These are phyloP conservation scores for Hyles vespertilio DNA, from an alignment of 1,140 invertebrate genomes.

Conservation along the genomic window DNA sequence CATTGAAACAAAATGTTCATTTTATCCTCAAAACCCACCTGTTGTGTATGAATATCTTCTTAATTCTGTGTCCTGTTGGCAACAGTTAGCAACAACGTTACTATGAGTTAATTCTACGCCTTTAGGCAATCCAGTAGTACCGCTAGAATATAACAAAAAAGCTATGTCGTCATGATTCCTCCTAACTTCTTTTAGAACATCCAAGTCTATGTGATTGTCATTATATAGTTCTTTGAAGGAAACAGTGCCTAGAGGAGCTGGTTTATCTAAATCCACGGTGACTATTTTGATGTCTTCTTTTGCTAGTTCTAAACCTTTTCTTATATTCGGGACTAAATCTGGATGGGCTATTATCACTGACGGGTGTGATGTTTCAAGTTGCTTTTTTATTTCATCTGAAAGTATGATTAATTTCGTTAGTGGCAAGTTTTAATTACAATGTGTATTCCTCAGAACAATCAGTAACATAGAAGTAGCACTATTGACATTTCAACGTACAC, in stretches of 20 bases:
- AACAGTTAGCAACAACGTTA: slow-evolving; percentile 77
- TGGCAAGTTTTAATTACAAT: too few relatives aligned
- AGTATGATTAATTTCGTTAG: slow-evolving; percentile 18
- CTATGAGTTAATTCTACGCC: slow-evolving; percentile 88
- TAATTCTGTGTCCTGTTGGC: slow-evolving; percentile 67
- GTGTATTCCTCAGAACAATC: too few relatives aligned
- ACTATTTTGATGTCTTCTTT: slow-evolving; percentile 77
- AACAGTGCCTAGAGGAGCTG: slow-evolving; percentile 71
- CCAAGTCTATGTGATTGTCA: slow-evolving; percentile 59
- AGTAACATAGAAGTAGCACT: too few relatives aligned
- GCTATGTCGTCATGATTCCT: slow-evolving; percentile 68
- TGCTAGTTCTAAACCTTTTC: slow-evolving; percentile 63
- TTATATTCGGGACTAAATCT: slow-evolving; percentile 64
- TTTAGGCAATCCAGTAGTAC: slow-evolving; percentile 94
- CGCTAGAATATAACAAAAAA: slow-evolving; percentile 84
- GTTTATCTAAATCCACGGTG: slow-evolving; percentile 53
- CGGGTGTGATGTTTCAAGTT: slow-evolving; percentile 79
- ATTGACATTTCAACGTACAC: too few relatives aligned
- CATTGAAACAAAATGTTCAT: too few relatives aligned
- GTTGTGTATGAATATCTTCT: slow-evolving; percentile 46
- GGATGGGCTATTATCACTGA: slow-evolving; percentile 81
- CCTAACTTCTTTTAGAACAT: slow-evolving; percentile 60
- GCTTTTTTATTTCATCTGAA: slow-evolving; percentile 87
- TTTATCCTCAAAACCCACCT: slow-evolving; percentile 26
- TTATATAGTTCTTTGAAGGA: slow-evolving; percentile 77